These are phyloP conservation scores for Hedya salicella DNA, from an alignment of 2,888 invertebrate genomes.

Conservation along the genomic window DNA sequence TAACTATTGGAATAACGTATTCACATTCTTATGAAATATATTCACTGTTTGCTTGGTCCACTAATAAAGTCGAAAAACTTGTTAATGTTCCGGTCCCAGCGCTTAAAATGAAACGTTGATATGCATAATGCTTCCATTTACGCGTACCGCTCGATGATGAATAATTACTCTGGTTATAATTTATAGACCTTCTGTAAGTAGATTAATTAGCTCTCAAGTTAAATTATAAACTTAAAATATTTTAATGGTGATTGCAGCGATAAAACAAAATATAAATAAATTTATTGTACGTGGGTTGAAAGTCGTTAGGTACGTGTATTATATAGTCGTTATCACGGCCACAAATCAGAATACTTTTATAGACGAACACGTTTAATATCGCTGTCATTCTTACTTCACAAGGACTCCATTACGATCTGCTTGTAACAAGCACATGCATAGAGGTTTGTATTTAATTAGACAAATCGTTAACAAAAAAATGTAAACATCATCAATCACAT, in stretches of 20 bases:
- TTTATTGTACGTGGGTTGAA: constrained; percentile 41
- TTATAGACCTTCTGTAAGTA: constrained; percentile 73
- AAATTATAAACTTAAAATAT: constrained; percentile 64
- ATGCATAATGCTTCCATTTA: constrained; percentile 74
- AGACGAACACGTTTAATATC: constrained; percentile 30
- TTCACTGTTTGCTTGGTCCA: constrained; percentile 67
- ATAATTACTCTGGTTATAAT: constrained; percentile 70
- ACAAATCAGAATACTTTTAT: constrained; percentile 39
- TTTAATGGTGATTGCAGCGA: constrained; percentile 58
- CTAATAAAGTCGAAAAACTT: constrained; percentile 71
- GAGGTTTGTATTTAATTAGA: neutral
- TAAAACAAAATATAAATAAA: constrained; percentile 46
- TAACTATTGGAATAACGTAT: constrained; percentile 73
- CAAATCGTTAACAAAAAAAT: neutral
- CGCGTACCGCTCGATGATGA: constrained; percentile 71
- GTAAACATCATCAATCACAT: constrained; percentile 5
- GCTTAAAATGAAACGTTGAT: constrained; percentile 76
- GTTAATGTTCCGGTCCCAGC: constrained; percentile 71
- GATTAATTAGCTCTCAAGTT: constrained; percentile 68
- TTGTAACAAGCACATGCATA: constrained; percentile 9
- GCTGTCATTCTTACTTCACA: constrained; percentile 26
- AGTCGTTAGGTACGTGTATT: constrained; percentile 37
- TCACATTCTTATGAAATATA: constrained; percentile 78
- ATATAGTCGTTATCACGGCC: constrained; percentile 38
- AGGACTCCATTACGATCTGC: constrained; percentile 13